Evolutionary conservation across 2,888 invertebrate species (phyloP), one percentile per base, ranked within the genome.

Genomic region (Xanthorhoe spadicearia): DNA sequence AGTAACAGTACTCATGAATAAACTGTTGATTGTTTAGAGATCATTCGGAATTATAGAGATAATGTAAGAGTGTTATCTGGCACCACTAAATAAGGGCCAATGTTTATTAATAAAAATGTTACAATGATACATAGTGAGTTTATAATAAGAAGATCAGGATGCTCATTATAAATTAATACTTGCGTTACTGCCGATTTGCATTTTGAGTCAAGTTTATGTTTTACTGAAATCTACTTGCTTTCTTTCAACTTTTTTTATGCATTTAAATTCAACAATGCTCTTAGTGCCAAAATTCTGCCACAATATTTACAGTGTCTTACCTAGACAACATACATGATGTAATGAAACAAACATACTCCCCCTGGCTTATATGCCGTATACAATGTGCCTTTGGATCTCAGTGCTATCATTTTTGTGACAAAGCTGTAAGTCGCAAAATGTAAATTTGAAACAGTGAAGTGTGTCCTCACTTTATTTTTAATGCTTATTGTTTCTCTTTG

Each of bases 141-240:
- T 71, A 78, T 74, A 66, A 75, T 79, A 74, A 81, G 77, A 81
- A 78, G 82, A 82, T 89, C 89, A 89, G 89, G 87, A 88, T 90
- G 87, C 91, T 92, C 91, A 91, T 92, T 90, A 88, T 90, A 88
- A 83, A 71, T 65, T 57, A 66, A 76, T 73, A 64, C 74, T 77
- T 75, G 74, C 69, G 68, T 72, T 66, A 77, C 84, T 83, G 86
- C 85, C 85, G 81, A 76, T 77, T 75, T 80, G 85, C 81, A 82
- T 79, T 83, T 69, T 61, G 19, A 49, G 23, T 57, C 57, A 52
- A 60, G 59, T 48, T 60, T 67, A 56, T 52, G 48, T 66, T 59
- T 17, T 23, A 43, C 9, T 38, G 10, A 43, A 53, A 53, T 51
- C 28, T 58, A 51, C 19, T 61, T 64, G 62, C 54, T 61, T 61